Base-by-base conservation (phyloP, 2,888 invertebrate species). In the Romanomermis culicivorax region DNA sequence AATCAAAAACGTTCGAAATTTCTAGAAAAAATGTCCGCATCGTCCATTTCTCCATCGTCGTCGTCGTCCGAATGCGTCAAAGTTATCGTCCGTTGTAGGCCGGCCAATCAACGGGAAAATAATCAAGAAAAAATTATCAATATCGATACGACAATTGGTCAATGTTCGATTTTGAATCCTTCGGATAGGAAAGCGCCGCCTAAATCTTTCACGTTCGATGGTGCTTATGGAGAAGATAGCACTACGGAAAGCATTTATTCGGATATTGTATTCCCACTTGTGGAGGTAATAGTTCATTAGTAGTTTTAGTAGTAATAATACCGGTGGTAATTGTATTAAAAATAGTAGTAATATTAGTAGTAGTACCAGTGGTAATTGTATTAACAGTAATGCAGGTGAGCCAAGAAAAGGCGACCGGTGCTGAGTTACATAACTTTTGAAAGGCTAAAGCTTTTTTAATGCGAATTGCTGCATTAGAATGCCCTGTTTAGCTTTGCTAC, bases 191-290 rank as follows among this genome's bases (percentile, higher is more conserved):
- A 73, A 11, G 76, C 76, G 1, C 77, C 77, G 27, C 76, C 77
- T 1, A 81, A 82, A 71, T 73, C 72, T 4, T 85, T 85, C 70
- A 80, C 80, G 24, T 87, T 85, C 72, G 87, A 88, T 70, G 85
- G 83, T 29, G 80, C 82, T 1, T 88, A 86, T 68, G 80, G 77
- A 61, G 75, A 77, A 48, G 77, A 80, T 55, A 79, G 83, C 1
- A 79, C 78, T n/a, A 86, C 86, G 1, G 86, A 86, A 68, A 77
- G 77, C 47, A 80, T 87, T 42, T 87, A 87, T 75, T 83, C 83
- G 67, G 85, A 87, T 64, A 84, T 85, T 57, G 81, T 81, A 57
- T 85, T 81, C 67, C 79, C 83, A 1, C 70, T 85, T 30, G 80
- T 85, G 42, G 84, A 85, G 76, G 81, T 81, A 68, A 68, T 63